Conservation (phyloP, 2,797 vertebrate species). For the Pseudopleuronectes americanus region DNA sequence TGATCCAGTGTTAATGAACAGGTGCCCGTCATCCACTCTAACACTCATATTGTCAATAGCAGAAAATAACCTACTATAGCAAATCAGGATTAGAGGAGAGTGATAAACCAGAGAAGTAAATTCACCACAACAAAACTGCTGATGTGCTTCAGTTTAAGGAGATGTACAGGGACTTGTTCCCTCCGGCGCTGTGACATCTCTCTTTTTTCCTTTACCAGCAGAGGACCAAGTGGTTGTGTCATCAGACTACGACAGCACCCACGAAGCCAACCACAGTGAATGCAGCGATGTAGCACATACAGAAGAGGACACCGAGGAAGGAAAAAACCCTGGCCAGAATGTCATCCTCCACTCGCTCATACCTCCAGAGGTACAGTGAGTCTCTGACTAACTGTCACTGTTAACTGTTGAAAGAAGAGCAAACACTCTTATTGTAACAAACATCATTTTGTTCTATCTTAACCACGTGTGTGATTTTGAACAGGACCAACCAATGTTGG, state of each 20-base stretch:
- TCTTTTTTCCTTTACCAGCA: slow-evolving; percentile 50
- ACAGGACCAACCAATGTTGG: slow-evolving; percentile 92
- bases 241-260: slow-evolving; percentile 92
- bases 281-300: slow-evolving; percentile 92
- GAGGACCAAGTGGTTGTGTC: slow-evolving; percentile 90
- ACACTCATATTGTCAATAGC: neutral
- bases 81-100: neutral
- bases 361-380: slow-evolving; percentile 78
- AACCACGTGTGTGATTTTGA: slow-evolving; percentile 8
- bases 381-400: neutral
- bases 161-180: too few relatives aligned
- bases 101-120: slow-evolving; percentile 6
- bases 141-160: too few relatives aligned
- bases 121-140: neutral
- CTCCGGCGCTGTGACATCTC: slow-evolving; percentile 18
- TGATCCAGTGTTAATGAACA: slow-evolving; percentile 2
- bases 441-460: neutral
- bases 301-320: slow-evolving; percentile 86
- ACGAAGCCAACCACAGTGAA: slow-evolving; percentile 95
- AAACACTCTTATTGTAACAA: neutral
- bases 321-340: slow-evolving; percentile 81
- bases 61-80: neutral
- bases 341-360: slow-evolving; percentile 81
- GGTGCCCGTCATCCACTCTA: too few relatives aligned
- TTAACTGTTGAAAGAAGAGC: neutral